Percentiles rank a stretch among this genome's conserved stretches.
Evolutionary conservation across 2,113 vertebrate species (phyloP).

Genomic region (Chloebia gouldiae): DNA sequence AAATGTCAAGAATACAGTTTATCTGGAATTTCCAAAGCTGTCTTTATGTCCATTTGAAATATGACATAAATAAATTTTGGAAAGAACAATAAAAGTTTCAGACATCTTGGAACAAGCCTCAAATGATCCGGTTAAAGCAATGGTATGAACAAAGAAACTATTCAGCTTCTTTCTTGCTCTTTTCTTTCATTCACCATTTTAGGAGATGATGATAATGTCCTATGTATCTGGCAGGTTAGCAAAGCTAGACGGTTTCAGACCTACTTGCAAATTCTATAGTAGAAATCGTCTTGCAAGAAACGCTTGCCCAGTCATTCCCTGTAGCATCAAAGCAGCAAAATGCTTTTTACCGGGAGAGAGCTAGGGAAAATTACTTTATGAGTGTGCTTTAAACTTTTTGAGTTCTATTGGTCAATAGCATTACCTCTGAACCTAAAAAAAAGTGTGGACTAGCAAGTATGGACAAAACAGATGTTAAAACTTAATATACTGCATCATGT

Average conservation of each 20-base stretch:
- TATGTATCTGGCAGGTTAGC: background rate
- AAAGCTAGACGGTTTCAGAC: background rate
- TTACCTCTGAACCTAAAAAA: background rate
- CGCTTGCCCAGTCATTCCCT: background rate
- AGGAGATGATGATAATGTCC: background rate
- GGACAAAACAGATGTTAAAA: background rate
- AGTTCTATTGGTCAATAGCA: background rate
- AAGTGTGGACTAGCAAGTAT: background rate
- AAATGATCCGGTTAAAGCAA: background rate
- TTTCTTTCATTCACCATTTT: background rate
- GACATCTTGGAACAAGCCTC: background rate
- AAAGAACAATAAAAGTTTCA: background rate
- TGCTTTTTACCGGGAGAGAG: background rate
- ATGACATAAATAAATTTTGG: background rate
- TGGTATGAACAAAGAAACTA: background rate
- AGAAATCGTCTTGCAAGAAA: background rate
- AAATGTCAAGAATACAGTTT: background rate
- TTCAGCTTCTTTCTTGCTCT: background rate
- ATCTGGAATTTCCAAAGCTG: background rate
- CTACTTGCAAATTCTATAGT: background rate
- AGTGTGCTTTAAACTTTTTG: background rate
- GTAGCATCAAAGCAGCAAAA: background rate
- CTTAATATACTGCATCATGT: background rate
- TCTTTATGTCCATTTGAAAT: background rate
- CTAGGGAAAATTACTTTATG: background rate